Evolutionary conservation across 2,888 invertebrate species (phyloP).

Genomic region (Epirrita christyi): DNA sequence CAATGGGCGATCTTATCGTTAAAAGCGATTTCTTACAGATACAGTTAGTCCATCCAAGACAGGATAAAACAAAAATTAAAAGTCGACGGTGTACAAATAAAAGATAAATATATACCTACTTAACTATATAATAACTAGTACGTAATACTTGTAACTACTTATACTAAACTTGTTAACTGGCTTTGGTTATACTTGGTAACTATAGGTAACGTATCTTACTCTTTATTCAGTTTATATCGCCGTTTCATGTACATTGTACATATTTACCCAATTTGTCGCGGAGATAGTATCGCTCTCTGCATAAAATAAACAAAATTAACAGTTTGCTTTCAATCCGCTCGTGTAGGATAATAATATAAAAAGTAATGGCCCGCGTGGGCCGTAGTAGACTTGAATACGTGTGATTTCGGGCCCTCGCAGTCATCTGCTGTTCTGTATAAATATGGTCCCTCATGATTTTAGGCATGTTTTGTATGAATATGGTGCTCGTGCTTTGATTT

Average conservation of each 20-base stretch:
- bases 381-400: conserved; percentile 27
- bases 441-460: background rate
- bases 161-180: too few relatives aligned
- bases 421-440: conserved; percentile 9
- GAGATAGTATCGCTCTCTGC: conserved; percentile 30
- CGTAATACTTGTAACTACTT: too few relatives aligned
- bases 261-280: conserved; percentile 34
- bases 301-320: conserved; percentile 52
- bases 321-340: conserved; percentile 52
- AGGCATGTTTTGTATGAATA: conserved; percentile 13
- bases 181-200: too few relatives aligned
- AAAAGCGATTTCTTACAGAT: too few relatives aligned
- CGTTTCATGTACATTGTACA: conserved; percentile 23
- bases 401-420: conserved; percentile 19
- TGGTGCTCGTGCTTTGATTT: conserved; percentile 13
- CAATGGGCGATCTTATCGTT: too few relatives aligned
- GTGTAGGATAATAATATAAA: conserved; percentile 46
- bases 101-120: too few relatives aligned
- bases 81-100: too few relatives aligned
- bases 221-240: background rate
- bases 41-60: too few relatives aligned
- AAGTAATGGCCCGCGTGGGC: conserved; percentile 38
- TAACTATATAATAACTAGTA: too few relatives aligned
- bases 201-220: too few relatives aligned
- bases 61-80: too few relatives aligned